Base-by-base conservation (phyloP, 2,113 vertebrate species). In the Alexandromys fortis region DNA sequence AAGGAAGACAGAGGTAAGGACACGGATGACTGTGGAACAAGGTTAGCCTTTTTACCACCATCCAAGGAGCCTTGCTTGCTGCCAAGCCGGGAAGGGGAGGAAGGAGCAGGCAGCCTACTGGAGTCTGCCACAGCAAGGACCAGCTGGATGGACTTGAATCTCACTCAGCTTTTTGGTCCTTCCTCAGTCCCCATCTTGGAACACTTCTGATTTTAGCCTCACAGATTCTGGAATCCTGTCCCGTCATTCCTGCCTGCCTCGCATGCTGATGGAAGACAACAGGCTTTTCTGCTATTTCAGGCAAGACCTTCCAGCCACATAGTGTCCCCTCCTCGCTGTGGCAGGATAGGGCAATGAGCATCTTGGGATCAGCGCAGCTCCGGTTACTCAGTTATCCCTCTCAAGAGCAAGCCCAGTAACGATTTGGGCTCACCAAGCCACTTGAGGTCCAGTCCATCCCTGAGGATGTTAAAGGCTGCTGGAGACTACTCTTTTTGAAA, bases 81-180 rank as follows among this genome's bases (percentile, higher is more conserved):
- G 6, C 63, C 35, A 58, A 86, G 61, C n/a, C 47, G 47, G 4
- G 33, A 89, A 63, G 49, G 72, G 92, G 91, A 85, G 33, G 68
- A 77, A 76, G 95, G 83, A 73, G 47, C 86, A 21, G 24, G 52
- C 63, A 21, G n/a, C 58, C 72, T 85, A 30, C 42, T 75, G 78
- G 42, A 45, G 68, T 70, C 42, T 76, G 47, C 47, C 52, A 35
- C 52, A 89, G 8, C n/a, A 38, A 28, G 38, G 68, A 9, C 8
- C 45, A 78, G 21, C 1, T 72, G 45, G 90, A 35, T 35, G 26
- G 10, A 70, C 47, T 24, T 16, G 52, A 89, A 14, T 91, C 24
- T 95, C 78, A 67, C 24, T 95, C 78, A 67, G 13, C 73, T 61
- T 47, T 95, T 52, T 87, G 63, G 61, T 94, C 79, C 78, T 89